These are phyloP conservation scores for Leucophenga maculata DNA, from an alignment of 2,888 invertebrate genomes.

Conservation along the genomic window DNA sequence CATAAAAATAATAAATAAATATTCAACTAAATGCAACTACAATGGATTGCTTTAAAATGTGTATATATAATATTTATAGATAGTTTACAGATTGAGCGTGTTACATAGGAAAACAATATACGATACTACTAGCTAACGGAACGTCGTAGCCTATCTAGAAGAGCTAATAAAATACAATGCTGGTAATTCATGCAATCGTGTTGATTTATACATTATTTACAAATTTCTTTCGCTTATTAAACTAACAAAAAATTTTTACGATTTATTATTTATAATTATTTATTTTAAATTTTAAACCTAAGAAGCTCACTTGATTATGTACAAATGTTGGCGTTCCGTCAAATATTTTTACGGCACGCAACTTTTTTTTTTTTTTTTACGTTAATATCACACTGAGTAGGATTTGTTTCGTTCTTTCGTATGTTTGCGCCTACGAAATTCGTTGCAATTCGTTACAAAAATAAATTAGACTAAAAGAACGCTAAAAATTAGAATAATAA, in stretches of 20 bases:
- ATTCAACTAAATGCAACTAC: constrained; percentile 22
- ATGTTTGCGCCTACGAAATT: constrained; percentile 6
- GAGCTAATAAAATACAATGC: constrained; percentile 13
- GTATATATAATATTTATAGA: neutral
- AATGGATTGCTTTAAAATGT: neutral
- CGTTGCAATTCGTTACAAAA: no score
- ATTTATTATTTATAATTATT: neutral
- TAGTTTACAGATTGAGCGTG: constrained; percentile 1
- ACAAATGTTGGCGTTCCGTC: neutral
- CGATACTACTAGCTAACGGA: neutral
- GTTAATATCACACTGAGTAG: constrained; percentile 72
- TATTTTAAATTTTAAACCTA: neutral
- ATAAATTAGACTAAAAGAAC: constrained; percentile 12
- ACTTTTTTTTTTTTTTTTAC: constrained; percentile 38
- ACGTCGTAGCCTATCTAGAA: neutral
- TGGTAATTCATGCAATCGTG: constrained; percentile 5
- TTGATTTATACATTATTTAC: constrained; percentile 23
- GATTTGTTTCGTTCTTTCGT: constrained; percentile 52
- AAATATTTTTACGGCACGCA: neutral
- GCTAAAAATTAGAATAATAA: constrained; percentile 46
- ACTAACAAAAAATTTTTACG: neutral
- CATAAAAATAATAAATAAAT: constrained; percentile 17
- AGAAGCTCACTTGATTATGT: constrained; percentile 33
- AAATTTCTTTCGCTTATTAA: neutral
- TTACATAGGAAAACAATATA: neutral